Conservation (phyloP, 2,113 vertebrate genomes). For the Xenopus laevis region DNA sequence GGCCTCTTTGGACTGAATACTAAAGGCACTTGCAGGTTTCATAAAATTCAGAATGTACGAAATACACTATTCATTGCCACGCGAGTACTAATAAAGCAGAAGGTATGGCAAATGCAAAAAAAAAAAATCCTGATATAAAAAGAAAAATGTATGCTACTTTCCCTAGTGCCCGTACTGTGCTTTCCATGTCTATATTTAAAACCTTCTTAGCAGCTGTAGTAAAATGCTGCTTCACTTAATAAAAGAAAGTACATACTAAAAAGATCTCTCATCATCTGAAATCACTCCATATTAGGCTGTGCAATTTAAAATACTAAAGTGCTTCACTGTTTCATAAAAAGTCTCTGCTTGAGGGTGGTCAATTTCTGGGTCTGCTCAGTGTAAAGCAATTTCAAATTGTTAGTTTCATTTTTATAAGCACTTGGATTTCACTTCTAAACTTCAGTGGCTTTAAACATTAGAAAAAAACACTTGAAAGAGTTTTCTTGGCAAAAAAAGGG, state of each 20-base stretch:
- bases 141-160: constrained; percentile 39
- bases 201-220: constrained; percentile 41
- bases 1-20: constrained; percentile 11
- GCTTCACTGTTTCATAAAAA: constrained; percentile 41
- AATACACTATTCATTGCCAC: constrained; percentile 29
- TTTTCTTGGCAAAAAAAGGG: constrained; percentile 39
- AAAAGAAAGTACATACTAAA: constrained; percentile 44
- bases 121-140: constrained; percentile 34
- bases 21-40: constrained; percentile 11
- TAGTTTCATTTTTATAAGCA: constrained; percentile 46
- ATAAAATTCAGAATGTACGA: constrained; percentile 21
- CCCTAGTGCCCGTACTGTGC: constrained; percentile 18
- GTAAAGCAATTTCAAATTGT: constrained; percentile 46
- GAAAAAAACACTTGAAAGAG: constrained; percentile 44
- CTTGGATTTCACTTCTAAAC: constrained; percentile 45
- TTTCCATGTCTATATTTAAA: constrained; percentile 43
- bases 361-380: constrained; percentile 45
- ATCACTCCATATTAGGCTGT: constrained; percentile 46
- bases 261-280: constrained; percentile 44
- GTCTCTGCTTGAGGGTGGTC: constrained; percentile 43
- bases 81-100: constrained; percentile 9
- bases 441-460: constrained; percentile 40
- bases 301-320: constrained; percentile 45
- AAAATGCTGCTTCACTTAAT: constrained; percentile 45
- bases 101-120: not conserved